These are phyloP conservation scores for Anorthoa munda DNA, from an alignment of 2,888 invertebrate species.

Conservation along the genomic window DNA sequence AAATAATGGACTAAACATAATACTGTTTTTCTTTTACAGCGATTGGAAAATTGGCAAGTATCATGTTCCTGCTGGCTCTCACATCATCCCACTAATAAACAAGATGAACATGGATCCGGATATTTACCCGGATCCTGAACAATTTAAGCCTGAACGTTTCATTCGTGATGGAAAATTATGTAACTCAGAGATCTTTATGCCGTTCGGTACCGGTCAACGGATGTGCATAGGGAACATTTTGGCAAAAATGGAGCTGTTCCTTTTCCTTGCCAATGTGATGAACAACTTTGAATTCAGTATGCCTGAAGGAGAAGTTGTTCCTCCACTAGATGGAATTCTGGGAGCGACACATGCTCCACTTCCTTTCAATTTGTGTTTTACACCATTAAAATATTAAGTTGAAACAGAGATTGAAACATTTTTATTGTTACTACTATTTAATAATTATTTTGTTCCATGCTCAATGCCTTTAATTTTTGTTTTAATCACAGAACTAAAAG, in stretches of 20 bases:
- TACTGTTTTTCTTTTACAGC: slow-evolving; percentile 84
- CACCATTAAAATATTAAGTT: slow-evolving; percentile 28
- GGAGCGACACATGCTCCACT: slow-evolving; percentile 94
- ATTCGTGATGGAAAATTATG: slow-evolving; percentile 93
- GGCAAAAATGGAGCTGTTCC: slow-evolving; percentile 95
- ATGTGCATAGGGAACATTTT: slow-evolving; percentile 96
- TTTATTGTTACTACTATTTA: too few relatives aligned
- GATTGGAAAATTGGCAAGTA: slow-evolving; percentile 94
- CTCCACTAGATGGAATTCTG: slow-evolving; percentile 93
- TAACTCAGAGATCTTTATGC: slow-evolving; percentile 95
- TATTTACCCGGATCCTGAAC: slow-evolving; percentile 94
- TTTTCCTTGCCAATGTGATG: slow-evolving; percentile 95
- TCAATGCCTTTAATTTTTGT: too few relatives aligned
- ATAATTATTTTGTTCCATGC: too few relatives aligned
- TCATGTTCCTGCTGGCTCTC: slow-evolving; percentile 94
- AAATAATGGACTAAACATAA: slow-evolving; percentile 1
- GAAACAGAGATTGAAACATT: too few relatives aligned
- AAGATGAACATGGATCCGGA: slow-evolving; percentile 96
- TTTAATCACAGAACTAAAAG: slow-evolving; percentile 85
- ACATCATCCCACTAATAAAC: slow-evolving; percentile 95
- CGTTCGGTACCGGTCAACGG: slow-evolving; percentile 96
- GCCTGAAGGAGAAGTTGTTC: slow-evolving; percentile 93
- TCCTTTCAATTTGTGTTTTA: slow-evolving; percentile 69
- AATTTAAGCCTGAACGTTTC: slow-evolving; percentile 94
- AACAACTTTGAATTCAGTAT: slow-evolving; percentile 93